Percentiles rank a stretch among this genome's conserved stretches.
These are phyloP conservation scores for Dermolepida albohirtum DNA, from an alignment of 2,888 invertebrate species.

Conservation along the genomic window DNA sequence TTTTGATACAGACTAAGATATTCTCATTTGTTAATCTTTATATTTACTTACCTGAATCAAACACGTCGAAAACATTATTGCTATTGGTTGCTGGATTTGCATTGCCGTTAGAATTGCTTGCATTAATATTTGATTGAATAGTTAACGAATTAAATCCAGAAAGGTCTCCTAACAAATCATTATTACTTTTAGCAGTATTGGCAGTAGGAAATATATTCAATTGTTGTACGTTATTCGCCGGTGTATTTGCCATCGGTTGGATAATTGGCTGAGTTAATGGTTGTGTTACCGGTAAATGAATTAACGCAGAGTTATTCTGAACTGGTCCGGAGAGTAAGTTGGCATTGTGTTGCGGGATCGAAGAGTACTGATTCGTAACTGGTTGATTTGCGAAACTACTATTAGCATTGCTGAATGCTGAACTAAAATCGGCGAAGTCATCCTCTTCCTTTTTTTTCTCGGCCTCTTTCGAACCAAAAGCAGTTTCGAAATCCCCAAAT, in stretches of 20 bases:
- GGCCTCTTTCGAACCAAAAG: slow-evolving; percentile 65
- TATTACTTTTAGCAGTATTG: background rate
- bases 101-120: slow-evolving; percentile 44
- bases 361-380: too few species aligned
- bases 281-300: background rate
- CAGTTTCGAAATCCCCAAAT: slow-evolving; percentile 84
- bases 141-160: slow-evolving; percentile 55
- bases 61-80: slow-evolving; percentile 51
- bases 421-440: slow-evolving; percentile 86
- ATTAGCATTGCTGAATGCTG: slow-evolving; percentile 71
- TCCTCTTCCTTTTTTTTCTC: slow-evolving; percentile 62
- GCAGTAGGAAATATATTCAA: slow-evolving; percentile 5
- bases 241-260: background rate
- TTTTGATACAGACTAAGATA: too few species aligned
- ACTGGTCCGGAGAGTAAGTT: background rate
- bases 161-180: slow-evolving; percentile 60
- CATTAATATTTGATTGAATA: slow-evolving; percentile 48
- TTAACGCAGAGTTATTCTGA: background rate
- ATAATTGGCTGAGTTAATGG: background rate
- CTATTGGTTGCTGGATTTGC: slow-evolving; percentile 43
- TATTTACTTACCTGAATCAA: slow-evolving; percentile 50
- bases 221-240: background rate
- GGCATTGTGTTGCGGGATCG: background rate
- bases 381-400: background rate
- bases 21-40: too few species aligned